A percentile compares a stretch with the other conserved stretches of the same genome.
Evolutionary conservation across 2,113 vertebrate genomes (phyloP).

Genomic region (Brachypodius melanocephalos): DNA sequence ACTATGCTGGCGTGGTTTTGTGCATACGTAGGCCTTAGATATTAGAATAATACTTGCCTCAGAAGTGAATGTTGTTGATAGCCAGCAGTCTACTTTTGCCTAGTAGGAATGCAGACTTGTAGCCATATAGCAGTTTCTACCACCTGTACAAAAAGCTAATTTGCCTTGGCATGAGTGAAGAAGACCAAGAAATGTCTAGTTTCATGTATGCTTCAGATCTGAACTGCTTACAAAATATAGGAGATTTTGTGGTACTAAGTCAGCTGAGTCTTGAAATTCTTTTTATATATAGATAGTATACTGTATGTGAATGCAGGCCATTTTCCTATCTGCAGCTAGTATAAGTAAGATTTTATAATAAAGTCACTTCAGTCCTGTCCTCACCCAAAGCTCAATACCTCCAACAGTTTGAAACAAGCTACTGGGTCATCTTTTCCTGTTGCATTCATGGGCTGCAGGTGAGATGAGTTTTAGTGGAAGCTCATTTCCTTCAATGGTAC

Average conservation of each 20-base stretch:
- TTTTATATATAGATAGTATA: neutral
- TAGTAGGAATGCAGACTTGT: neutral
- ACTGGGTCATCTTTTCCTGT: neutral
- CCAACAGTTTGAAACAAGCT: neutral
- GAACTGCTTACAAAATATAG: neutral
- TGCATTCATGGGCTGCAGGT: neutral
- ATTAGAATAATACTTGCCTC: conserved; percentile 21
- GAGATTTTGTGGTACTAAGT: neutral
- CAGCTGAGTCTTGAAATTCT: neutral
- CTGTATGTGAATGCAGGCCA: neutral
- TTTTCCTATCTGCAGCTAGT: conserved; percentile 8
- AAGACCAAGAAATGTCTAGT: neutral
- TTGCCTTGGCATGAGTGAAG: neutral
- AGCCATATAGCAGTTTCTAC: conserved; percentile 10
- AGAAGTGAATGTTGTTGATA: neutral
- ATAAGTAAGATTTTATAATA: neutral
- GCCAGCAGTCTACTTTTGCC: conserved; percentile 5
- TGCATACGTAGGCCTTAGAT: neutral
- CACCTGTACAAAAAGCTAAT: neutral
- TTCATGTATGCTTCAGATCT: neutral
- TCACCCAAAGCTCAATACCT: neutral
- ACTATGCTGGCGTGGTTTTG: conserved; percentile 11
- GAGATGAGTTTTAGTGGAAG: neutral
- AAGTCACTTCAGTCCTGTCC: neutral
- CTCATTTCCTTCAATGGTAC: neutral